Base-by-base conservation (phyloP, 1,140 invertebrate genomes). In the Ceratosolen fusciceps region DNA sequence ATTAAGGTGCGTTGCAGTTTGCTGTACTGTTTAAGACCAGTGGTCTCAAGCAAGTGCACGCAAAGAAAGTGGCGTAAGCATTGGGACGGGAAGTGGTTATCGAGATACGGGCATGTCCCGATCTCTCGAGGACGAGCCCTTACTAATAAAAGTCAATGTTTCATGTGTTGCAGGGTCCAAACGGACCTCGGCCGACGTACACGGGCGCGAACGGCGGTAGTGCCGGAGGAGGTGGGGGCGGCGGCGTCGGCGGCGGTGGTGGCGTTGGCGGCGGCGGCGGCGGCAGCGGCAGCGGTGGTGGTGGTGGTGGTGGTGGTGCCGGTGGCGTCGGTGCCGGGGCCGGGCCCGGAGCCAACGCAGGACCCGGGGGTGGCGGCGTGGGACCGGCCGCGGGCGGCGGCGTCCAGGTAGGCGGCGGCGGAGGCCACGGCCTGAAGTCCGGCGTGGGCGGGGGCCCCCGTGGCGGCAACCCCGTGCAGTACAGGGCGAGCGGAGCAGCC, bases 181-280 rank as follows among this genome's bases (percentile, higher is more conserved):
- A 90, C 81, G 88, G 89, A 75, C 90, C 90, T 77, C 85, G 90
- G 81, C 90, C 89, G 79, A 85, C 87, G 26, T 91, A 90, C 82
- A 84, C 88, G 68, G 90, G 90, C 77, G 88, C 89, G 29, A 90
- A 90, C 83, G 89, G 89, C 75, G 89, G 88, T 52, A 89, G 86
- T 80, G 88, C 87, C 74, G 88, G 88, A 43, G 84, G 85, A 81
- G 86, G 85, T 26, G 88, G 86, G 47, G 87, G 84, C 65, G 87
- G 84, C 43, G 86, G 87, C 70, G 83, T 80, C 56, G 84, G 81
- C 26, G 85, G 84, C 12, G 84, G 78, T 21, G 84, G 83, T 12
- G 84, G 77, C 26, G 84, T 82, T 31, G 83, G 80, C 62, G 82
- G 79, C 31, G 82, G 83, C 4, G 80, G 43, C 19, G 60, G 60